Percentiles rank a stretch among this genome's conserved stretches.
Evolutionary conservation across 2,888 invertebrate genomes (phyloP).

Genomic region (Podabrus alpinus): DNA sequence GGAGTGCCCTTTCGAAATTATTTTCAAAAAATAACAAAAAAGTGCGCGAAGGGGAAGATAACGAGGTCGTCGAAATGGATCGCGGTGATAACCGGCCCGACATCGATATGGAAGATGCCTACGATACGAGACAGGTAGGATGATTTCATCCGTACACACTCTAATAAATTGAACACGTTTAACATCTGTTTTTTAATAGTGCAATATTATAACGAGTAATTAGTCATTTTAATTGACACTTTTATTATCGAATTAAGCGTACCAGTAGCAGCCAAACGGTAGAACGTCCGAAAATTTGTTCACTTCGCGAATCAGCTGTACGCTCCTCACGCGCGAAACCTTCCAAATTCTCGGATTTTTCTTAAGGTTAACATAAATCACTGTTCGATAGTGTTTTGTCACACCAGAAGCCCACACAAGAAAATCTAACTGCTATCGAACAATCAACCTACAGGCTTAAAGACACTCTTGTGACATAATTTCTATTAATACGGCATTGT

Average conservation of each 20-base stretch:
- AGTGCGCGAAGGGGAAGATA: conserved; percentile 41
- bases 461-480: conserved; percentile 25
- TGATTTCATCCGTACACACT: conserved; percentile 22
- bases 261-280: neutral
- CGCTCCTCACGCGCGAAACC: neutral
- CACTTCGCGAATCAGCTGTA: conserved; percentile 13
- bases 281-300: neutral
- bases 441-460: conserved; percentile 18
- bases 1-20: conserved; percentile 55
- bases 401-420: conserved; percentile 2
- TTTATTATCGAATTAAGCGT: neutral
- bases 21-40: conserved; percentile 50
- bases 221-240: conserved; percentile 4
- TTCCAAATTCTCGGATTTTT: neutral
- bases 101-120: conserved; percentile 66
- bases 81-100: conserved; percentile 59
- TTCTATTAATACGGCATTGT: conserved; percentile 17
- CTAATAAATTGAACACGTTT: conserved; percentile 5
- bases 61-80: conserved; percentile 46
- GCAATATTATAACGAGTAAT: neutral
- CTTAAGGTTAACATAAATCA: neutral
- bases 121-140: conserved; percentile 69
- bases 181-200: conserved; percentile 20
- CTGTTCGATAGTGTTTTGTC: neutral
- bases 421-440: neutral